These are phyloP conservation scores for Heliconius charithonia DNA, from an alignment of 2,888 invertebrate genomes.

Conservation along the genomic window DNA sequence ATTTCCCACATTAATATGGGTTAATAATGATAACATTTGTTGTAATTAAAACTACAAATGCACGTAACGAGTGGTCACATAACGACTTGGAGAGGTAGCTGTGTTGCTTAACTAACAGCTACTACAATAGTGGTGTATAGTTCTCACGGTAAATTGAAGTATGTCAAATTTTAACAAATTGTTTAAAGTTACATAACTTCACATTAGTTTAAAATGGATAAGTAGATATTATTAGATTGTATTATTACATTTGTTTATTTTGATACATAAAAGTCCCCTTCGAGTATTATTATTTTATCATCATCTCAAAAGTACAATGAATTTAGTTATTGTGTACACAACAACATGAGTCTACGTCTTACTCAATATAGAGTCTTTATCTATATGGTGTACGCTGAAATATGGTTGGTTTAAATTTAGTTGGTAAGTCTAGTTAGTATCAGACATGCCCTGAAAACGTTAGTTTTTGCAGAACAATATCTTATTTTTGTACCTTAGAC, in stretches of 20 bases:
- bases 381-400: too few relatives aligned
- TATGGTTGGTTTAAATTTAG: not conserved
- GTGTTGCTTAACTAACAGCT: constrained; percentile 16
- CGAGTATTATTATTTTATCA: not conserved
- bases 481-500: not conserved
- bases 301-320: not conserved
- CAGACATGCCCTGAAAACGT: not conserved
- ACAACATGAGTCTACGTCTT: too few relatives aligned
- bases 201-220: constrained; percentile 2
- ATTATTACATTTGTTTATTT: not conserved
- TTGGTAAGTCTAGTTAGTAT: not conserved
- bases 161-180: constrained; percentile 8
- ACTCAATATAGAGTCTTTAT: too few relatives aligned
- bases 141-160: constrained; percentile 28
- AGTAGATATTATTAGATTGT: not conserved
- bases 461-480: not conserved
- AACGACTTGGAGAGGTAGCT: constrained; percentile 26
- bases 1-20: constrained; percentile 47
- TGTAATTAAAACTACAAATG: constrained; percentile 37
- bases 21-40: constrained; percentile 40
- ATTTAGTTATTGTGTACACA: not conserved
- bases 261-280: not conserved
- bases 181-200: not conserved
- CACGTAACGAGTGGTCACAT: constrained; percentile 17
- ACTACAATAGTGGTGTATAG: not conserved